Conservation (phyloP, 2,113 vertebrate species). For the Callocephalon fimbriatum region DNA sequence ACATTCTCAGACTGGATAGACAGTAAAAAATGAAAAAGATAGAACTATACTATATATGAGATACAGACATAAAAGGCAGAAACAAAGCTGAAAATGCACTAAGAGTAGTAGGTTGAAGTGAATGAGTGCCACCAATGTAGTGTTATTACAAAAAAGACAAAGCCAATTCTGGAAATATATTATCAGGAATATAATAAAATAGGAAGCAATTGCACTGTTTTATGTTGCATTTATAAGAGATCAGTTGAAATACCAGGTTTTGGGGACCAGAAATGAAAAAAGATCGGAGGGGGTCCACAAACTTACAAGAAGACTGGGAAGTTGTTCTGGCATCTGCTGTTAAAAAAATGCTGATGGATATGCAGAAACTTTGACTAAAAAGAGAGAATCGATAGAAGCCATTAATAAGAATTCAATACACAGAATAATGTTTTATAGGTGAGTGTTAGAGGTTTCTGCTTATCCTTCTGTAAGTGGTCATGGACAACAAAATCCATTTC, state of each 20-base stretch:
- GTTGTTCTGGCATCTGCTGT: neutral
- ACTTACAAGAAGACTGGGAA: neutral
- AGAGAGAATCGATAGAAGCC: neutral
- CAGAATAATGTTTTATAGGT: neutral
- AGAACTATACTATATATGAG: neutral
- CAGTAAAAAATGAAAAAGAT: neutral
- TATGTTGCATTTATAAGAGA: neutral
- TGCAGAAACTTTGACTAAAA: neutral
- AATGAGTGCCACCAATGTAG: neutral
- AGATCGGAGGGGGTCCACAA: neutral
- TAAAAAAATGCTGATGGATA: neutral
- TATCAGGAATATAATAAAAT: neutral
- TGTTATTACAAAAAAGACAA: neutral
- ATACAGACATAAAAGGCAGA: neutral
- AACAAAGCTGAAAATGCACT: neutral
- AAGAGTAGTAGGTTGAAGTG: neutral
- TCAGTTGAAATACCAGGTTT: neutral
- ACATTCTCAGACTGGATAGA: neutral
- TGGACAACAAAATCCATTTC: neutral
- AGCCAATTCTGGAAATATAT: neutral
- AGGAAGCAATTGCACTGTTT: neutral
- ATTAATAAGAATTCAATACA: neutral
- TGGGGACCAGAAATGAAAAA: neutral
- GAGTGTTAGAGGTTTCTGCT: neutral
- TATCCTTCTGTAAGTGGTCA: neutral